A percentile compares a stretch with the other conserved stretches of the same genome.
phyloP scores from a whole-genome alignment of 2,113 vertebrate species.

The Genyomyrus donnyi region DNA sequence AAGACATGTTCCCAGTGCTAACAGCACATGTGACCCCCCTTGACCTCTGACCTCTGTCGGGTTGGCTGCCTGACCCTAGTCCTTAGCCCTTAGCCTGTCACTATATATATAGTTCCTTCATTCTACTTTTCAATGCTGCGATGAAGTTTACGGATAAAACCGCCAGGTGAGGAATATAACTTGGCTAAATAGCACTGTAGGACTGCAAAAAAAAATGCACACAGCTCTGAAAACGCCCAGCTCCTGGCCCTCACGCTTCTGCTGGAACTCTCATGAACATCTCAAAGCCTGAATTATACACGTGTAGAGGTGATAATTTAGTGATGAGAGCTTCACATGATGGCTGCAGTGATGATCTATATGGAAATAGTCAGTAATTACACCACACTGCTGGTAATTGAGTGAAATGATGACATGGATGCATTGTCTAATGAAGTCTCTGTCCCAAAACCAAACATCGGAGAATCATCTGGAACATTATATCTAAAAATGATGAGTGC shows the following conservation, averaged over 20 bases:
- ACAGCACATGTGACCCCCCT: not conserved
- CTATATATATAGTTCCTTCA: not conserved
- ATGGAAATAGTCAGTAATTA: conserved; percentile 4
- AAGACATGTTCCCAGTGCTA: not conserved
- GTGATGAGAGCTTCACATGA: not conserved
- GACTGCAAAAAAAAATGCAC: not conserved
- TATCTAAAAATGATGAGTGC: not conserved
- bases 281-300: not conserved
- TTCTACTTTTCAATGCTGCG: not conserved
- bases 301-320: not conserved
- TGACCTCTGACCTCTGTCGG: not conserved
- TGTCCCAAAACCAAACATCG: not conserved
- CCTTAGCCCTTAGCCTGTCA: not conserved
- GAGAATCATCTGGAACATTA: not conserved
- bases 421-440: conserved; percentile 3
- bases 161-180: not conserved
- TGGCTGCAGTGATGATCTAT: not conserved
- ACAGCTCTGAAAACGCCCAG: not conserved
- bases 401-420: conserved; percentile 7
- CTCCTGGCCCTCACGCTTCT: not conserved
- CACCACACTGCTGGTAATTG: not conserved
- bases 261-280: not conserved
- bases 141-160: not conserved
- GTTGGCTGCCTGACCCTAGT: not conserved
- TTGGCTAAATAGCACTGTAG: not conserved